Conservation (phyloP, 2,888 invertebrate species). For the Drosophila meridionalis region DNA sequence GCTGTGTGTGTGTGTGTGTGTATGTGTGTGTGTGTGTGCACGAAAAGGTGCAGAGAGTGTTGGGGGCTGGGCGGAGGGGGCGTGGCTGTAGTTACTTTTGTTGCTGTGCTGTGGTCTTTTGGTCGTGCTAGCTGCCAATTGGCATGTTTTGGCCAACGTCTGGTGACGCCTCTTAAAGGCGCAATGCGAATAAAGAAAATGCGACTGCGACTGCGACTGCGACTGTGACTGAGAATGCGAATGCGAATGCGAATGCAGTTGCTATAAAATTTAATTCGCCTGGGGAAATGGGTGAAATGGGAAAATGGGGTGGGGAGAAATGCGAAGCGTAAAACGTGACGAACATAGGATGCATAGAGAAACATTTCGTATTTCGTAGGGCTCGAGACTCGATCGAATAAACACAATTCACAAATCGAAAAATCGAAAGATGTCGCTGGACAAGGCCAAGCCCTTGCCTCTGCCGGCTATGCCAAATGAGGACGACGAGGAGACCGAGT, state of each 20-base stretch:
- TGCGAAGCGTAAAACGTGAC: constrained; percentile 32
- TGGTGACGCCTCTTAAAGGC: constrained; percentile 46
- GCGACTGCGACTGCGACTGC: constrained; percentile 29
- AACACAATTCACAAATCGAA: constrained; percentile 1
- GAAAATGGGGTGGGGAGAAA: not conserved
- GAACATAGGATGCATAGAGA: constrained; percentile 35
- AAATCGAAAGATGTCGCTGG: constrained; percentile 32
- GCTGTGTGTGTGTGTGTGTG: constrained; percentile 16
- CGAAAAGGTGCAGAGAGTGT: not conserved
- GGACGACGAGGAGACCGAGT: not conserved
- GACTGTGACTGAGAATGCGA: not conserved
- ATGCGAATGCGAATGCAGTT: constrained; percentile 61
- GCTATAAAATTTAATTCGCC: constrained; percentile 76
- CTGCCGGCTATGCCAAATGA: not conserved
- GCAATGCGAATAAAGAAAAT: constrained; percentile 23
- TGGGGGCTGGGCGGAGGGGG: not conserved
- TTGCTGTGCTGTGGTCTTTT: constrained; percentile 23
- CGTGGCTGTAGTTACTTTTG: constrained; percentile 11
- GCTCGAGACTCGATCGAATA: constrained; percentile 2
- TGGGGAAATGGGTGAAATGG: constrained; percentile 3
- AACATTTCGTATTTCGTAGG: constrained; percentile 37
- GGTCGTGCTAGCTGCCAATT: constrained; percentile 56
- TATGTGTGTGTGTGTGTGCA: constrained; percentile 19
- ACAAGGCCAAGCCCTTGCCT: constrained; percentile 14
- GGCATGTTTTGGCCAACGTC: constrained; percentile 55